Base-by-base conservation (phyloP, 1,140 invertebrate species). In the Zaprionus ornatus region DNA sequence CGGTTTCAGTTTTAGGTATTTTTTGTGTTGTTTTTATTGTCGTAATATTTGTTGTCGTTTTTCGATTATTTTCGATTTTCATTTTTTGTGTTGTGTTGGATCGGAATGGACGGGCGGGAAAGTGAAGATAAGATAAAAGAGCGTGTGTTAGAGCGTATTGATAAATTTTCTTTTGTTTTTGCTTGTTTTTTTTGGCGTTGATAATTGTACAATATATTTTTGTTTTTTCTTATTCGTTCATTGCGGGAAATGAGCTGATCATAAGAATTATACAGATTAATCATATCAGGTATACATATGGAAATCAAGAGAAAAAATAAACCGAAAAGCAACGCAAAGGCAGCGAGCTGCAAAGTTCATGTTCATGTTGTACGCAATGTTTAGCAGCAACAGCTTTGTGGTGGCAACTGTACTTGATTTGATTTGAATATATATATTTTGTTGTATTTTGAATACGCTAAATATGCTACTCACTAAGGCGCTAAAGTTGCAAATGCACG, bases 71-170 rank as follows among this genome's bases (percentile, higher is more conserved):
- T 55, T n/a, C 37, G 7, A 17, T 66, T 56, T 61, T 60, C n/a
- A 17, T 19, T n/a, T 64, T 27, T 61, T 15, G 37, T 65, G 40
- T 78, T 37, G 21, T 61, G n/a, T 55, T 74, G 45, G 48, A 61
- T 55, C 72, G 66, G 66, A 74, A 57, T 74, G 78, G 73, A 57
- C 52, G 63, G 69, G 66, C 73, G 56, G 74, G 37, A 76, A 75
- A 88, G 80, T 76, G 74, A 83, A 87, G 77, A 87, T 80, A 86
- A 87, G 84, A 87, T 82, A 87, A 79, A 70, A 90, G 71, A 90
- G 79, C 54, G 85, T 77, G 87, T 90, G 80, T 88, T 88, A 88
- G 84, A 88, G 80, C 76, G 68, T 86, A 68, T 62, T 68, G 27
- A 32, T 32, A 27, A 57, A 42, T 66, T 65, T 19, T 37, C 12